phyloP scores from a whole-genome alignment of 2,797 vertebrate genomes.

The Pangasius djambal region DNA sequence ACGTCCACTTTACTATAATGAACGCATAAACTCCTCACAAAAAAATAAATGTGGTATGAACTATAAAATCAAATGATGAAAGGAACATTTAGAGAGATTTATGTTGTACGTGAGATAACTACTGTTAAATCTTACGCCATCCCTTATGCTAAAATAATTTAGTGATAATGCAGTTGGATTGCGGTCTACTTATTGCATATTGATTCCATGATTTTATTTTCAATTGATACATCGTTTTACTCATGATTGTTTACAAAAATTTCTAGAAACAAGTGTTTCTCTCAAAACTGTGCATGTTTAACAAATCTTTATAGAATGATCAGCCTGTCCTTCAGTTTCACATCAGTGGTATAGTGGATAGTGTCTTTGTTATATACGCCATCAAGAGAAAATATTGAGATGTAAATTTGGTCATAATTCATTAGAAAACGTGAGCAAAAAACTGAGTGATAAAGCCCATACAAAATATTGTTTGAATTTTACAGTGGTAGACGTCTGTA shows the following conservation, averaged over 20 bases:
- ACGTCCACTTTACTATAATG: not conserved
- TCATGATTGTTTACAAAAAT: not conserved
- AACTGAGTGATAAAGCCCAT: not conserved
- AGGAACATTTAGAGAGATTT: not conserved
- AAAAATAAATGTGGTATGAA: not conserved
- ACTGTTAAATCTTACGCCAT: not conserved
- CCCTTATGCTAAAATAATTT: not conserved
- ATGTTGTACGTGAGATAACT: not conserved
- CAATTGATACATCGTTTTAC: not conserved
- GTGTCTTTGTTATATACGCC: not conserved
- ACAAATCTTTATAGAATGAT: not conserved
- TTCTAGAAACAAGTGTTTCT: not conserved
- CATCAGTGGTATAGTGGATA: not conserved
- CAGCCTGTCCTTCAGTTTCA: not conserved
- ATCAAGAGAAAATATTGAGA: not conserved
- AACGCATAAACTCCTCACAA: not conserved
- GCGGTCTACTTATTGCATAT: not conserved
- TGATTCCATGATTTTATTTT: not conserved
- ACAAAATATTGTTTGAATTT: conserved; percentile 10
- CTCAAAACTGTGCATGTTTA: not conserved
- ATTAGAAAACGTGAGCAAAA: not conserved
- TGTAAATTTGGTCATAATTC: conserved; percentile 8
- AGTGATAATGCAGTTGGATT: not conserved
- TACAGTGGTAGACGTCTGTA: not conserved
- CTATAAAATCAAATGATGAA: not conserved